Evolutionary conservation across 1,140 invertebrate genomes (phyloP), one percentile per base, ranked within the genome.

Genomic region (Panulirus ornatus): DNA sequence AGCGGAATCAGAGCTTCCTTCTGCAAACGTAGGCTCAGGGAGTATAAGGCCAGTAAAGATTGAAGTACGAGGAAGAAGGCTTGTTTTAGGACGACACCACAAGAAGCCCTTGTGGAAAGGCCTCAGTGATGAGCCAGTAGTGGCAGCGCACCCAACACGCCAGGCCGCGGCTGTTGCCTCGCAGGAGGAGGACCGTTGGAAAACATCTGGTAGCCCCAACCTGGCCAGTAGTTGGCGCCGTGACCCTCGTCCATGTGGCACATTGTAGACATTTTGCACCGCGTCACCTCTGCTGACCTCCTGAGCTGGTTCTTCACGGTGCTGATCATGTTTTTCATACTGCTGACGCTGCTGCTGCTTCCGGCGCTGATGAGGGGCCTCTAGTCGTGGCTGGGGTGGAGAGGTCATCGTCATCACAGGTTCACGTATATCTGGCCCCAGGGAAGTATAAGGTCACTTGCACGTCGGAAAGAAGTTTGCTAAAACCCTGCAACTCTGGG

Each of bases 261-360:
- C 27, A 3, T 66, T 3, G 58, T 30, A n/a, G 58, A 66, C 27
- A n/a, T 9, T 5, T 27, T 66, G n/a, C n/a, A 30, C 5, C 58
- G 9, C 30, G 58, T 66, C 47, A 87, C 85, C 11, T 34, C 85
- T 30, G 85, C 73, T 66, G 85, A 87, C 36, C 30, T 87, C 9
- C 75, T 87, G 30, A 78, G 79, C 54, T 79, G 85, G 51, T 87
- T 87, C 75, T 87, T 87, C 85, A 63, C 85, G 14, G 30, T 87
- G 16, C 73, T 87, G 85, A 66, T 87, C 11, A n/a, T 87, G 38
- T 66, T 87, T n/a, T 66, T 87, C 11, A 78, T 87, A n/a, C 75
- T 87, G 38, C 75, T 87, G 51, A 78, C 85, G 1, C 51, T 87
- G 51, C 51, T 87, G 47, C 36, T 87, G 51, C 34, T 87, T 36